Evolutionary conservation across 2,888 invertebrate genomes (phyloP), one percentile per base, ranked within the genome.

Genomic region (Drosophila robusta): DNA sequence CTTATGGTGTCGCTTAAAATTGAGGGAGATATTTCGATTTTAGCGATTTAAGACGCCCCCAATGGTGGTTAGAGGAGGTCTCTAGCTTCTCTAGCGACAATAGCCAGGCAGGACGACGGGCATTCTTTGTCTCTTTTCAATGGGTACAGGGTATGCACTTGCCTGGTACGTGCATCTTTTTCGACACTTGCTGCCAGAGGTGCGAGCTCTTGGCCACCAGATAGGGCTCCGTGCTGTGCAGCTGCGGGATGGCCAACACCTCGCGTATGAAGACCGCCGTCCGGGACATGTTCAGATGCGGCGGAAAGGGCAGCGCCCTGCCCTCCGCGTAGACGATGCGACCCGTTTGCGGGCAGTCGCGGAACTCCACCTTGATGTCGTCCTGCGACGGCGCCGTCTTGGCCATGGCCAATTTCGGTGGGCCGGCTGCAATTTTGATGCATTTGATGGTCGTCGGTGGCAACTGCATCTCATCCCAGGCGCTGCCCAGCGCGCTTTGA

Each of bases 191-290:
- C 9, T 52, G 50, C 90, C 90, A 91, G 29, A 75, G 72, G 0
- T 34, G 41, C 12, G 66, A 51, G 4, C 54, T 24, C n/a, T 69
- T 60, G 3, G 0, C 6, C 3, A 22, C 5, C 34, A 77, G 18
- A 4, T 54, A 49, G 0, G 51, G 29, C 0, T 66, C 42, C 42
- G 62, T 73, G 14, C 66, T 75, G 29, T 91, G 90, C 12, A 91
- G 38, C 12, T 77, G 65, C 0, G 90, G 90, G 38, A 90, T 70
- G 12, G 87, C 79, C 80, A 90, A 63, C 32, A 89, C 56, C 39
- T 89, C 83, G 0, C 89, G 85, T 55, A 90, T 88, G 34, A 90
- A 76, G 4, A 58, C 12, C 0, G 75, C 65, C 1, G 81, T 70
- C 1, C 65, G 69, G 0, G 44, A 3, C 87, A 86, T 89, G 4